Percentiles rank a stretch among this genome's conserved stretches.
Conservation (phyloP, 2,113 vertebrate genomes). For the Gadus chalcogrammus region DNA sequence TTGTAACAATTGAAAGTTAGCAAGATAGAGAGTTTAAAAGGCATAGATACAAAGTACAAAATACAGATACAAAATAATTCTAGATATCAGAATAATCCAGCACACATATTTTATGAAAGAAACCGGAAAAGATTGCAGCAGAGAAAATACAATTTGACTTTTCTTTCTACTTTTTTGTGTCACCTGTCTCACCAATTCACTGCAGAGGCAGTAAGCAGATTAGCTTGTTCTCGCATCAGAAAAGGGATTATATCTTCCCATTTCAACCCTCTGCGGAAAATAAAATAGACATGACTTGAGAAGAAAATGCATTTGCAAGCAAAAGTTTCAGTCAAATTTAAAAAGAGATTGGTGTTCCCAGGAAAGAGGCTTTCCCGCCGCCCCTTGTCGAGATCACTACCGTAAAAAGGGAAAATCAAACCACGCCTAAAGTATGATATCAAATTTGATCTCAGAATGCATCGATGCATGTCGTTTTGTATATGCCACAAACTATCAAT, state of each 20-base stretch:
- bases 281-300: conserved; percentile 28
- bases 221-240: conserved; percentile 58
- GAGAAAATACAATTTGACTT: conserved; percentile 50
- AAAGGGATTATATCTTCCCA: conserved; percentile 55
- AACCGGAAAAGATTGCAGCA: conserved; percentile 23
- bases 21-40: conserved; percentile 1
- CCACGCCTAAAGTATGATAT: conserved; percentile 25
- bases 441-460: conserved; percentile 26
- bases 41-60: background rate
- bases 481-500: background rate
- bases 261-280: conserved; percentile 21
- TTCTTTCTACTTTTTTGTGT: conserved; percentile 46
- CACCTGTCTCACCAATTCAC: conserved; percentile 47
- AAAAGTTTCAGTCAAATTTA: conserved; percentile 8
- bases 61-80: too few species aligned
- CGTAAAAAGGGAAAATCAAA: conserved; percentile 40
- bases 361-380: conserved; percentile 47
- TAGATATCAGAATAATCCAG: conserved; percentile 41
- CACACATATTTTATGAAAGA: conserved; percentile 28
- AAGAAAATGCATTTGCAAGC: conserved; percentile 48
- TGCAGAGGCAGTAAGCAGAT: conserved; percentile 60
- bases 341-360: conserved; percentile 45
- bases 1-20: background rate
- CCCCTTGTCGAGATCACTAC: conserved; percentile 34
- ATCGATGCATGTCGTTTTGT: background rate